Base-by-base conservation (phyloP, 2,888 invertebrate genomes). In the Cryptus viduatorius region DNA sequence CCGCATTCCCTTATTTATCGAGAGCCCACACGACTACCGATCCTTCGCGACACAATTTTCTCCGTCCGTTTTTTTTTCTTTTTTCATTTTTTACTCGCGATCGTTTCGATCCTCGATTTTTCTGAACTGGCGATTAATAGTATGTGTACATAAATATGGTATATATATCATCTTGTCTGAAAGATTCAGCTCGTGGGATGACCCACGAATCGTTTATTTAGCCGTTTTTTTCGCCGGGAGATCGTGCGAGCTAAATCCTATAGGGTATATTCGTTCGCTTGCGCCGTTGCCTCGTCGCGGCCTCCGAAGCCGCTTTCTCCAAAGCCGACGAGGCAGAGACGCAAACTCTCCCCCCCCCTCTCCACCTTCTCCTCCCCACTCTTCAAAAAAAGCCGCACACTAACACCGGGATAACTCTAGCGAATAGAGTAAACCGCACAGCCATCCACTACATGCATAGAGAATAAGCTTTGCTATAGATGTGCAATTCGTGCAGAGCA, bases 1-100 rank as follows among this genome's bases (percentile, higher is more conserved):
- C 94, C 94, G 94, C 94, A 94, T 95, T 94, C 94, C 93, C 94
- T 95, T 94, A 95, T 94, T 95, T 95, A 95, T 95, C 94, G 94
- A 94, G 93, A 92, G 93, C 85, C 89, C 94, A 94, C 93, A 94
- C 94, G 94, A 94, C 67, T 8, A 16, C 67, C 77, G 80, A 82
- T 84, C 16, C 75, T 59, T 71, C 50, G 42, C 19, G 71, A 76
- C 46, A 44, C 73, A 16, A 75, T 77, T 68, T 48, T 48, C 65
- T 7, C 72, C 10, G 1, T 67, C 16, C n/a, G 19, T 12, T 42
- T 56, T 50, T 50, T 29, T 8, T 56, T 53, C 4, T 37, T 46
- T 44, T 37, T 46, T 16, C 16, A 65, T 44, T 29, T 68, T 12
- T 24, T 8, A 14, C 5, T 5, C n/a, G 2, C 24, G 7, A 14